Evolutionary conservation across 1,140 invertebrate species (phyloP).

Genomic region (Drosophila sulfurigaster): DNA sequence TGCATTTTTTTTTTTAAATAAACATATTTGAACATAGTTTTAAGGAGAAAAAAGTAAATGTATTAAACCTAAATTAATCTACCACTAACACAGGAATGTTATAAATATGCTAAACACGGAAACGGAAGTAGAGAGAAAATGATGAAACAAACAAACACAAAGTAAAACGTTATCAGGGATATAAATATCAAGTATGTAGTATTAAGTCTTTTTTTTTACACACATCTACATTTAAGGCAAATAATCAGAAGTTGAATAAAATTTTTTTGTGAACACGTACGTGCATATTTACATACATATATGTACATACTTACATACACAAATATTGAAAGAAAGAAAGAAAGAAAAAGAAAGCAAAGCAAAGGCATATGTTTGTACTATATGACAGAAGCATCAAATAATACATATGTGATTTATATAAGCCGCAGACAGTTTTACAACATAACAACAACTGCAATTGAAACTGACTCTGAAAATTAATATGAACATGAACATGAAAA

Average conservation of each 20-base stretch:
- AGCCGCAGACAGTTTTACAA: conserved; percentile 47
- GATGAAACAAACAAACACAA: conserved; percentile 67
- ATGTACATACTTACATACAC: conserved; percentile 17
- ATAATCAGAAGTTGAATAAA: conserved; percentile 34
- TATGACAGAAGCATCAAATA: conserved; percentile 45
- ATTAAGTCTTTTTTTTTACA: conserved; percentile 61
- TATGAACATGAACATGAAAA: conserved; percentile 24
- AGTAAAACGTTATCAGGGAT: conserved; percentile 81
- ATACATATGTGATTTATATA: conserved; percentile 43
- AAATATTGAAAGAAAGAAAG: conserved; percentile 4
- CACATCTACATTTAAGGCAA: conserved; percentile 56
- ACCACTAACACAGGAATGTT: conserved; percentile 45
- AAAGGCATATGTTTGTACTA: conserved; percentile 8
- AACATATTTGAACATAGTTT: conserved; percentile 29
- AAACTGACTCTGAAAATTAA: background rate
- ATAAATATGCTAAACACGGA: conserved; percentile 38
- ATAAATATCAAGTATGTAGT: conserved; percentile 75
- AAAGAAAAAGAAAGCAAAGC: background rate
- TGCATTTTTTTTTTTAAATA: conserved; percentile 45
- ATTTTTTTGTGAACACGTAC: conserved; percentile 37
- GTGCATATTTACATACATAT: conserved; percentile 42
- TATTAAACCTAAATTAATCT: conserved; percentile 54
- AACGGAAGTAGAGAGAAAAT: conserved; percentile 41
- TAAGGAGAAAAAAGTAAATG: conserved; percentile 44
- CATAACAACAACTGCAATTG: background rate